Base-by-base conservation (phyloP, 2,113 vertebrate species). In the Miniopterus natalensis region DNA sequence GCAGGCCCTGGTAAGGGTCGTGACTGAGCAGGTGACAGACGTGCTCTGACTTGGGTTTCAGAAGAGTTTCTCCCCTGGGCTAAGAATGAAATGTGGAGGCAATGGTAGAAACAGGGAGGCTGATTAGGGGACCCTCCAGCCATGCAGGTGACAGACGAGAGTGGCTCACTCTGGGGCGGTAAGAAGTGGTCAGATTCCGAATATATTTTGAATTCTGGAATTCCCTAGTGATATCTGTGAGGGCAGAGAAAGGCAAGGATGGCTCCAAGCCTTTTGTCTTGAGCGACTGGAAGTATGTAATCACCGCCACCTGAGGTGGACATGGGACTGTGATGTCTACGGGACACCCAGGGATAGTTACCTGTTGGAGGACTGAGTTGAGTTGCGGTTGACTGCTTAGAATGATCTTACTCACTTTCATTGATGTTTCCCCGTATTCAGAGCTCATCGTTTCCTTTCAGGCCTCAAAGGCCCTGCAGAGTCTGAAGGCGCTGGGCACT, bases 1-100 rank as follows among this genome's bases (percentile, higher is more conserved):
- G 10, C 9, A n/a, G 27, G 29, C 17, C 29, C 2, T 51, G 7
- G 3, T 14, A 21, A 53, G 29, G 14, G 36, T 7, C 1, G 2
- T 2, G 14, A 20, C 21, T 74, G 68, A 81, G 49, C 78, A 47
- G 49, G 13, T 1, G 13, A n/a, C 36, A 10, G 31, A 13, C 13
- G 1, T 45, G 5, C 15, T 95, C 57, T 61, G 12, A 27, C 23
- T 29, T 20, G 40, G 23, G 17, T 61, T 84, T 45, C 65, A 29
- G 53, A 94, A 49, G 36, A 70, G 11, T 51, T 66, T 27, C 57
- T 36, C 5, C 71, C 27, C 23, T 27, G n/a, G 74, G 27, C 25
- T 63, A 21, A 47, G 51, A 21, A 40, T 4, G 45, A 45, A 70
- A 63, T 4, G 20, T 49, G 45, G 1, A 29, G 61, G 27, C 11